These are phyloP conservation scores for Drosophila serrata DNA, from an alignment of 1,140 invertebrate species.

Conservation along the genomic window DNA sequence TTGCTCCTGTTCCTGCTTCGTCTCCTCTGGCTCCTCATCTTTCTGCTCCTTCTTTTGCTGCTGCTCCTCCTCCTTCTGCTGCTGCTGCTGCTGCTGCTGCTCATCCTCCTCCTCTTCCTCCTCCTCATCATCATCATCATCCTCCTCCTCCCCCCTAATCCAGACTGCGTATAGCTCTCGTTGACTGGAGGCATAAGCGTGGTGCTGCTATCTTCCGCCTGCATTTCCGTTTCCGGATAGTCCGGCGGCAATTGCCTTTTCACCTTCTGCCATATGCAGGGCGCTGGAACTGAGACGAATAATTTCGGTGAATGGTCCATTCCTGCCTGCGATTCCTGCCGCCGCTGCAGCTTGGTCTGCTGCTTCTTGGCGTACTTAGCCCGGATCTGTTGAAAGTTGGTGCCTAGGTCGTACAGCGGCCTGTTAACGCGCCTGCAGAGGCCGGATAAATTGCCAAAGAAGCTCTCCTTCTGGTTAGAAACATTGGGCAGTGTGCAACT, in stretches of 20 bases:
- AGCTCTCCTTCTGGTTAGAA: background rate
- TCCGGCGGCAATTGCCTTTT: background rate
- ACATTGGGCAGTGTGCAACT: background rate
- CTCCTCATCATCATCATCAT: background rate
- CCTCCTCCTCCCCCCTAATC: background rate
- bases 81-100: background rate
- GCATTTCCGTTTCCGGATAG: background rate
- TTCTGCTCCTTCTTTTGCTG: background rate
- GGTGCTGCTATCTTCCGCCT: constrained; percentile 15
- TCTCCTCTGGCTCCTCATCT: background rate
- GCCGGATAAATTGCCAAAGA: constrained; percentile 15
- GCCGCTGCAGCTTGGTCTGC: background rate
- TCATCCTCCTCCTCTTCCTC: no score
- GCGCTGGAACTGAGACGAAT: background rate
- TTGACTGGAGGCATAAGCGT: background rate
- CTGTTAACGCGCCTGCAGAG: constrained; percentile 32
- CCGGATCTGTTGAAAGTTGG: background rate
- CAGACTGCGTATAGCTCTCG: background rate
- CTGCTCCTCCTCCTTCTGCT: background rate
- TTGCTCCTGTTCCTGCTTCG: background rate
- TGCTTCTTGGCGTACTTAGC: background rate
- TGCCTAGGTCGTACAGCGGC: constrained; percentile 49
- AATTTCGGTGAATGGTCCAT: background rate
- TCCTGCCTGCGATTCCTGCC: fast-evolving
- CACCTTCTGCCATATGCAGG: constrained; percentile 12